Conservation (phyloP, 2,888 invertebrate genomes). For the Rosalia funebris region DNA sequence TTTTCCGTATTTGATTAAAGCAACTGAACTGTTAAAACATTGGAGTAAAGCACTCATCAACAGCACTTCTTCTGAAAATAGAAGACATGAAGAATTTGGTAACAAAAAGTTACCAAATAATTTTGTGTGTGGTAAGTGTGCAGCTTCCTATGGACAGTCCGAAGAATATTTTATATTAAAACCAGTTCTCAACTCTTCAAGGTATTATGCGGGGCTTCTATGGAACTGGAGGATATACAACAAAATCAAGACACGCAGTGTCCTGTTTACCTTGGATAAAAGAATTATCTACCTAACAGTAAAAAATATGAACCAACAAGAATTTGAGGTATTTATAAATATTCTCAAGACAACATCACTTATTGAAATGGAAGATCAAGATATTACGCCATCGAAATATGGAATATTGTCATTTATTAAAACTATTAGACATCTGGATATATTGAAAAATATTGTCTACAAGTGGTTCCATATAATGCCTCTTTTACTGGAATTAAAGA, state of each 20-base stretch:
- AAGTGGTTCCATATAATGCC: slow-evolving; percentile 29
- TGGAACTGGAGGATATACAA: slow-evolving; percentile 20
- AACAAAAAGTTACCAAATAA: not conserved
- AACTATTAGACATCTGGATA: not conserved
- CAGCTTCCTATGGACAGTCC: not conserved
- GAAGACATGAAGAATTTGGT: not conserved
- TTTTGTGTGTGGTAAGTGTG: not conserved
- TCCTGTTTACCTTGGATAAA: slow-evolving; percentile 1
- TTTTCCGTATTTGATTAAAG: not conserved
- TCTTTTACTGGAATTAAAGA: slow-evolving; percentile 21
- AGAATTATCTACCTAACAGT: slow-evolving; percentile 21
- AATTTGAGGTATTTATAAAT: slow-evolving; percentile 4
- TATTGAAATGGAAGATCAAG: not conserved
- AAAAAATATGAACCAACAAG: slow-evolving; percentile 18
- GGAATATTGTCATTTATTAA: not conserved
- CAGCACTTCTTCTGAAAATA: not conserved
- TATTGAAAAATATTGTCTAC: slow-evolving; percentile 4
- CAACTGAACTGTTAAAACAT: not conserved
- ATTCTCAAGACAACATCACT: slow-evolving; percentile 1
- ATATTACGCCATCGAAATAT: slow-evolving; percentile 3
- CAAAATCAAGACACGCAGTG: slow-evolving; percentile 3
- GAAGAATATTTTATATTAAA: slow-evolving; percentile 20
- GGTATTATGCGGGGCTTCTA: slow-evolving; percentile 20
- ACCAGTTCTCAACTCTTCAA: slow-evolving; percentile 16
- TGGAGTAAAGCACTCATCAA: not conserved